phyloP scores from a whole-genome alignment of 2,113 vertebrate species.

The Hippocampus mohnikei region DNA sequence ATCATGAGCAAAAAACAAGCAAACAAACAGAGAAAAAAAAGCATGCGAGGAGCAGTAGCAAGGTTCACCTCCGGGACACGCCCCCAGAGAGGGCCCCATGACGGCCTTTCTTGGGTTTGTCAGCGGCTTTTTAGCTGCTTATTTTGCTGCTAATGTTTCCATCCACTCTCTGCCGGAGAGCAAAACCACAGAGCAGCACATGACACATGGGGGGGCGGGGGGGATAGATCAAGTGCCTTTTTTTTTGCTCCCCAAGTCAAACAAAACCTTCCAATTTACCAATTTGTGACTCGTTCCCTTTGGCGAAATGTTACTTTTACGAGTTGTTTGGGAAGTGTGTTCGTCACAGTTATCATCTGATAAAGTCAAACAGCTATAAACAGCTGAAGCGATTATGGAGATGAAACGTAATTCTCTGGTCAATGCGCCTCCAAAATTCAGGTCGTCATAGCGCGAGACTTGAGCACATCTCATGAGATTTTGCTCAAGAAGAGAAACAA shows the following conservation, averaged over 20 bases:
- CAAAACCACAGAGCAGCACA: constrained; percentile 3
- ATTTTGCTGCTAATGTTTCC: constrained; percentile 11
- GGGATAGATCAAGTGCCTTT: background rate
- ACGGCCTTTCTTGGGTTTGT: constrained; percentile 8
- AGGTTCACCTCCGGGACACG: constrained; percentile 46
- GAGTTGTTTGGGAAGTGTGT: no score
- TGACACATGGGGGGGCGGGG: background rate
- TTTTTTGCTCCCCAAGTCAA: background rate
- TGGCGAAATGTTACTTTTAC: no score
- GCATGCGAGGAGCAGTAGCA: constrained; percentile 43
- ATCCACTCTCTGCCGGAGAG: background rate
- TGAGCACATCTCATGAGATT: no score
- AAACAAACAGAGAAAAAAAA: constrained; percentile 15
- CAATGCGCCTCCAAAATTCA: no score
- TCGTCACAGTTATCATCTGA: no score
- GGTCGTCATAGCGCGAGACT: no score
- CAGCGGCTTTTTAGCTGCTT: constrained; percentile 7
- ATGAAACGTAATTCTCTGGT: no score
- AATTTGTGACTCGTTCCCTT: no score
- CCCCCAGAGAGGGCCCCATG: constrained; percentile 11
- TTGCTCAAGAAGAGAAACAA: no score
- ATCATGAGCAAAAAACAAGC: background rate
- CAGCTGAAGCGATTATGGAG: no score
- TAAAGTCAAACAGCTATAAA: no score
- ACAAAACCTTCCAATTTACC: background rate